A percentile compares a stretch with the other conserved stretches of the same genome.
These are phyloP conservation scores for Contarinia nasturtii DNA, from an alignment of 1,140 invertebrate species.

Conservation along the genomic window DNA sequence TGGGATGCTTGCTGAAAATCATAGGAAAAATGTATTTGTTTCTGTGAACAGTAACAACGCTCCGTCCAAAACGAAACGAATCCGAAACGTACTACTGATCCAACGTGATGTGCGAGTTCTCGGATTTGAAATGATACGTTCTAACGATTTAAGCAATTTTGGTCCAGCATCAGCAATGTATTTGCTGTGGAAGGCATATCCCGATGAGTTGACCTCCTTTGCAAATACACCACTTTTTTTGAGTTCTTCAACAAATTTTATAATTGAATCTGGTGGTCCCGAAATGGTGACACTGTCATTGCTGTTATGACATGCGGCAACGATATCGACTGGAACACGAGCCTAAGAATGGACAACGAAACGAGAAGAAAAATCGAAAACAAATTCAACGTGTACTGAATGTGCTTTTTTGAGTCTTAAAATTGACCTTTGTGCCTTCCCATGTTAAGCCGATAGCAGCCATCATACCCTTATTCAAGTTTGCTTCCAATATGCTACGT, in stretches of 20 bases:
- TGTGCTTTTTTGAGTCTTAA: too few species aligned
- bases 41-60: too few species aligned
- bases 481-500: constrained; percentile 38
- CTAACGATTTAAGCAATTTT: constrained; percentile 36
- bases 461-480: constrained; percentile 45
- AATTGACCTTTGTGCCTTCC: too few species aligned
- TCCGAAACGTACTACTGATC: too few species aligned
- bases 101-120: constrained; percentile 44
- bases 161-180: constrained; percentile 43
- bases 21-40: too few species aligned
- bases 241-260: constrained; percentile 12
- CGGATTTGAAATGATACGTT: constrained; percentile 33
- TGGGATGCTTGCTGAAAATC: constrained; percentile 50
- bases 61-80: too few species aligned
- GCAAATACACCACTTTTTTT: constrained; percentile 35
- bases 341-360: not conserved
- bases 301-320: constrained; percentile 53
- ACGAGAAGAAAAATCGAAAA: too few species aligned
- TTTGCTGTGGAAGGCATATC: constrained; percentile 44
- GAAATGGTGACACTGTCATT: constrained; percentile 47
- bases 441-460: constrained; percentile 36
- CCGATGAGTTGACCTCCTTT: constrained; percentile 35
- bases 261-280: constrained; percentile 28
- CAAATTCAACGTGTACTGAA: too few species aligned
- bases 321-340: constrained; percentile 27